Evolutionary conservation across 2,113 vertebrate genomes (phyloP).

Genomic region (Cynocephalus volans): DNA sequence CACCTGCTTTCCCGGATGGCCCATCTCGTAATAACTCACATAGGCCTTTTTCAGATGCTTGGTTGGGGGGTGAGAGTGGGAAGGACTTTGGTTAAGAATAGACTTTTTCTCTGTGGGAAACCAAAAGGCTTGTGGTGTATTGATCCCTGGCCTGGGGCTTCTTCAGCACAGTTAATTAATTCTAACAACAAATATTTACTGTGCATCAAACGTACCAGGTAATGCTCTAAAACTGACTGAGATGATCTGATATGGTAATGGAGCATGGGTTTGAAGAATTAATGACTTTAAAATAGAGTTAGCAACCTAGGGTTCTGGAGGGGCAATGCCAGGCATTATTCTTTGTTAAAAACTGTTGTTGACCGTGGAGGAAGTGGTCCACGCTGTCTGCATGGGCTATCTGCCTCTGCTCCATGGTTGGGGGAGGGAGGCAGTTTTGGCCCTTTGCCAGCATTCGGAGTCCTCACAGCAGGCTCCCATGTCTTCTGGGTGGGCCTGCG

Average conservation of each 20-base stretch:
- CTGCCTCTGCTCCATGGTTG: not conserved
- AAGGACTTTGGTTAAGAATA: slow-evolving; percentile 25
- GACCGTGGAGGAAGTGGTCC: not conserved
- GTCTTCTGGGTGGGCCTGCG: slow-evolving; percentile 81
- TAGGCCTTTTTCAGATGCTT: slow-evolving; percentile 9
- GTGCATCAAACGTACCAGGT: not conserved
- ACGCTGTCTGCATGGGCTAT: not conserved
- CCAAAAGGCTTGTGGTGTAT: not conserved
- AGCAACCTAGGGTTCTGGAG: not conserved
- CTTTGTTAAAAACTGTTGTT: not conserved
- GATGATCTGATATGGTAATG: not conserved
- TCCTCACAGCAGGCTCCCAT: slow-evolving; percentile 44
- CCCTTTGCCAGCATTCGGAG: not conserved
- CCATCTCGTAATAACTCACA: not conserved
- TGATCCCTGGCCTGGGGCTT: not conserved
- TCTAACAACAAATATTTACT: slow-evolving; percentile 69
- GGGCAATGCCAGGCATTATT: not conserved
- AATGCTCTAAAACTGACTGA: not conserved
- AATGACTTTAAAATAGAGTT: slow-evolving; percentile 50
- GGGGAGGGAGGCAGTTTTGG: slow-evolving; percentile 3
- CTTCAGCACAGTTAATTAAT: slow-evolving; percentile 62
- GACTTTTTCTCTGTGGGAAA: slow-evolving; percentile 29
- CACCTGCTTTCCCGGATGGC: not conserved
- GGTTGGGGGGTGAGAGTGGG: not conserved
- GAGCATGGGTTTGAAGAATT: not conserved